These are phyloP conservation scores for Chironomus riparius DNA, from an alignment of 2,888 invertebrate genomes.

Conservation along the genomic window DNA sequence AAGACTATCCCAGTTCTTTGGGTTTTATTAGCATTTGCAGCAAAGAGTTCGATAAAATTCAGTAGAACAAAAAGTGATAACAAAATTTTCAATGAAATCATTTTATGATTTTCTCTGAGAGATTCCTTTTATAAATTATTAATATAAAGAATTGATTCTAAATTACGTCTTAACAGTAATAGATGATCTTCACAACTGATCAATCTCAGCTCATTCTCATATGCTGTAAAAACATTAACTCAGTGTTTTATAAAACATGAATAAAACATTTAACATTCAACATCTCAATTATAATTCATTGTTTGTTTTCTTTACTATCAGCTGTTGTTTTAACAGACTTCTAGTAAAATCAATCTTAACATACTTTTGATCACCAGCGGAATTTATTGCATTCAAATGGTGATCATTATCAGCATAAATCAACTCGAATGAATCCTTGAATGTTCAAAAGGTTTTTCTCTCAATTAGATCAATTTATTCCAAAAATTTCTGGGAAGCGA, in stretches of 20 bases:
- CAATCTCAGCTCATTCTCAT: neutral
- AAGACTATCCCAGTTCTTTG: neutral
- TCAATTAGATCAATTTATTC: no score
- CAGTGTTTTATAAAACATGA: neutral
- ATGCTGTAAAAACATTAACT: neutral
- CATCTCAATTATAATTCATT: neutral
- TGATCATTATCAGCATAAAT: slow-evolving; percentile 3
- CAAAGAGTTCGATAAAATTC: neutral
- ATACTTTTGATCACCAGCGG: neutral
- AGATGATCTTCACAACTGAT: neutral
- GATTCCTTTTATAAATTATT: neutral
- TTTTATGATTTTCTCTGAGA: neutral
- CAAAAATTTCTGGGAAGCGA: no score
- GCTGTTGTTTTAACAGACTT: neutral
- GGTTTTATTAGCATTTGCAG: neutral
- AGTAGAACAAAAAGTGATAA: neutral
- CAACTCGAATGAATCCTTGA: neutral
- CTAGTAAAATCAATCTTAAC: neutral
- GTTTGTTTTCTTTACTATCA: neutral
- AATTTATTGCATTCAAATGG: neutral
- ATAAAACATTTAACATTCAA: neutral
- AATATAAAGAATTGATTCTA: no score
- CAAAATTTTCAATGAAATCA: neutral
- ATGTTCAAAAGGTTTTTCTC: neutral
- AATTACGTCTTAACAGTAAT: neutral